These are phyloP conservation scores for Orussus abietinus DNA, from an alignment of 1,140 invertebrate genomes.

Conservation along the genomic window DNA sequence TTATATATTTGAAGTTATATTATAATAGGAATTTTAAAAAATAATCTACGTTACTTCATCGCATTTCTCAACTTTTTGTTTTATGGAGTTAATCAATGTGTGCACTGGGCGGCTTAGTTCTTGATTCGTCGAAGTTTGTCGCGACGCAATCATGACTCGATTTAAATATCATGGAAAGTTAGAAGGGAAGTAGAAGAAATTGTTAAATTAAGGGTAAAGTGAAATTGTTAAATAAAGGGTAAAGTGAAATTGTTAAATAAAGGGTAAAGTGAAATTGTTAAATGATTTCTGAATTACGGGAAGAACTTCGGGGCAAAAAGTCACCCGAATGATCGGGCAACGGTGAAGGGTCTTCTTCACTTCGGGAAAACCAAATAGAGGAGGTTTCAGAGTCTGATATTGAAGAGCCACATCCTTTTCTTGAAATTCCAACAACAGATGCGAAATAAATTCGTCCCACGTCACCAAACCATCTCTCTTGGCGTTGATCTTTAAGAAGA, in stretches of 20 bases:
- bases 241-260: background rate
- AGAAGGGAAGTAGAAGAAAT: no score
- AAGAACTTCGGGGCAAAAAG: conserved; percentile 57
- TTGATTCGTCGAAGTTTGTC: no score
- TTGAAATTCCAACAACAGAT: conserved; percentile 63
- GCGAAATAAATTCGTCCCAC: conserved; percentile 67
- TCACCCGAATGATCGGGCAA: conserved; percentile 58
- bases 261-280: background rate
- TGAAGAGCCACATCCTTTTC: conserved; percentile 57
- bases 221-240: no score
- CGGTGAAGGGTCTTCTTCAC: conserved; percentile 61
- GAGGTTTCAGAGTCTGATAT: conserved; percentile 56
- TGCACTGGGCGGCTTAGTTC: no score
- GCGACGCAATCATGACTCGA: no score
- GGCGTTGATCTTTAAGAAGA: conserved; percentile 31
- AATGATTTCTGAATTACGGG: conserved; percentile 35
- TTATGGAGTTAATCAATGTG: no score
- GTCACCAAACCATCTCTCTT: conserved; percentile 57
- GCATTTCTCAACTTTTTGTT: no score
- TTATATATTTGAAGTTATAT: no score
- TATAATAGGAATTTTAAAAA: no score
- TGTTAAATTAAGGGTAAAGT: no score
- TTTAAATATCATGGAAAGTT: no score
- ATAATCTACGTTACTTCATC: no score
- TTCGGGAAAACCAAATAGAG: conserved; percentile 56